phyloP scores from a whole-genome alignment of 2,888 invertebrate genomes.

The Phorcus lineatus region DNA sequence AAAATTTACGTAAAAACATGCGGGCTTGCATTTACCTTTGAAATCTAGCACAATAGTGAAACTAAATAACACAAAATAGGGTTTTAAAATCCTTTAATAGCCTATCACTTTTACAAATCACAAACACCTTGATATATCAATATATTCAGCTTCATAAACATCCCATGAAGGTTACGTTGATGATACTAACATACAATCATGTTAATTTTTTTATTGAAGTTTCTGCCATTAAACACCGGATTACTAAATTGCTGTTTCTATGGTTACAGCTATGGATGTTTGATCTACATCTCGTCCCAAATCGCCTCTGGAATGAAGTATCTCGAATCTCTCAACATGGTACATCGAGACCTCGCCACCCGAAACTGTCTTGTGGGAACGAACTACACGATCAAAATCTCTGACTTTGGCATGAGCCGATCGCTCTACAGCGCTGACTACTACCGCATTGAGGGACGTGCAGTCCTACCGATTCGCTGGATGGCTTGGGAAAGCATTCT shows the following conservation, averaged over 20 bases:
- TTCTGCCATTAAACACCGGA: too few species aligned
- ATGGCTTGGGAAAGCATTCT: constrained; percentile 92
- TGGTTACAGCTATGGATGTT: constrained; percentile 85
- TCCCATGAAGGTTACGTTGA: too few species aligned
- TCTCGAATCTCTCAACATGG: constrained; percentile 90
- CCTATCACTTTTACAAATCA: too few species aligned
- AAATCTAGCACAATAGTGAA: too few species aligned
- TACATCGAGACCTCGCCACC: constrained; percentile 91
- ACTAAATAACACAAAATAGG: too few species aligned
- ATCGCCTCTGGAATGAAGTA: constrained; percentile 94
- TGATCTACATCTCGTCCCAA: constrained; percentile 89
- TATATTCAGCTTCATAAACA: too few species aligned
- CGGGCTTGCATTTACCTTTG: too few species aligned
- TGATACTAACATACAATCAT: too few species aligned
- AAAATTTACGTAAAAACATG: too few species aligned
- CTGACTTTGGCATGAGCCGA: constrained; percentile 75
- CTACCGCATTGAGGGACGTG: constrained; percentile 87
- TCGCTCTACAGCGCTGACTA: constrained; percentile 81
- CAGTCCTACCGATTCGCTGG: constrained; percentile 90
- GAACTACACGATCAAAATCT: constrained; percentile 80
- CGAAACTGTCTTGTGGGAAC: constrained; percentile 91
- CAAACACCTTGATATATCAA: too few species aligned
- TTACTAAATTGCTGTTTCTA: constrained; percentile 33
- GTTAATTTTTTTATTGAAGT: too few species aligned
- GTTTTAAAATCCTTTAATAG: too few species aligned